phyloP scores from a whole-genome alignment of 2,888 invertebrate species.

The Augiades crinisus region DNA sequence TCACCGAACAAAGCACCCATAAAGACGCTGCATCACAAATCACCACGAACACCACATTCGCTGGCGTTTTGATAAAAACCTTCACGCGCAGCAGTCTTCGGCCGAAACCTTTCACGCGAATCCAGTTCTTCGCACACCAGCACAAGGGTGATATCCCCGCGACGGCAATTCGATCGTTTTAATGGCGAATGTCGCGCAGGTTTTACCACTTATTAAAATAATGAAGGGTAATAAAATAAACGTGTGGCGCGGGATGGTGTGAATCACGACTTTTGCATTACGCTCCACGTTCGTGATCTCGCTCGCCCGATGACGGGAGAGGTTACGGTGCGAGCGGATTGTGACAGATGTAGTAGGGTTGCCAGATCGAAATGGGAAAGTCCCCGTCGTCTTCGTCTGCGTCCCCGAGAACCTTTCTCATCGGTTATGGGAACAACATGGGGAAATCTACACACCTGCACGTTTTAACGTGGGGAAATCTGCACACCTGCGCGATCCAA shows the following conservation, averaged over 20 bases:
- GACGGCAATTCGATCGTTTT: constrained; percentile 2
- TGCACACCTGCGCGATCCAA: too few species aligned
- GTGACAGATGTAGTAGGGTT: too few species aligned
- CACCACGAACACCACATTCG: constrained; percentile 13
- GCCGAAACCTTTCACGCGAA: constrained; percentile 1
- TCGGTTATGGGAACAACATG: too few species aligned
- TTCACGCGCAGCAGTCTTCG: constrained; percentile 4
- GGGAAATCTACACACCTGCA: too few species aligned
- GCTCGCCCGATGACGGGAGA: constrained; percentile 4
- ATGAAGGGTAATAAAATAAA: constrained; percentile 45
- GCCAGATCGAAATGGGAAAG: neutral
- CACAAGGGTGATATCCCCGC: neutral
- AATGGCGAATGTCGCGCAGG: constrained; percentile 28
- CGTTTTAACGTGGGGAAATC: too few species aligned
- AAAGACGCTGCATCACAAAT: constrained; percentile 7
- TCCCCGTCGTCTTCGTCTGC: too few species aligned
- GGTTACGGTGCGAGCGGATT: neutral
- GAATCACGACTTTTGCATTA: constrained; percentile 58
- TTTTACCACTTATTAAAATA: constrained; percentile 48
- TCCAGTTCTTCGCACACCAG: neutral
- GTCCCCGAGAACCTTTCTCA: too few species aligned
- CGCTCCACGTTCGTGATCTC: constrained; percentile 28
- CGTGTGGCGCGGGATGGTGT: constrained; percentile 44
- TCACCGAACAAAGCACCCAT: constrained; percentile 5
- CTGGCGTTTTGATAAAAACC: constrained; percentile 14